These are phyloP conservation scores for Netelia inedita DNA, from an alignment of 2,888 invertebrate species.

Conservation along the genomic window DNA sequence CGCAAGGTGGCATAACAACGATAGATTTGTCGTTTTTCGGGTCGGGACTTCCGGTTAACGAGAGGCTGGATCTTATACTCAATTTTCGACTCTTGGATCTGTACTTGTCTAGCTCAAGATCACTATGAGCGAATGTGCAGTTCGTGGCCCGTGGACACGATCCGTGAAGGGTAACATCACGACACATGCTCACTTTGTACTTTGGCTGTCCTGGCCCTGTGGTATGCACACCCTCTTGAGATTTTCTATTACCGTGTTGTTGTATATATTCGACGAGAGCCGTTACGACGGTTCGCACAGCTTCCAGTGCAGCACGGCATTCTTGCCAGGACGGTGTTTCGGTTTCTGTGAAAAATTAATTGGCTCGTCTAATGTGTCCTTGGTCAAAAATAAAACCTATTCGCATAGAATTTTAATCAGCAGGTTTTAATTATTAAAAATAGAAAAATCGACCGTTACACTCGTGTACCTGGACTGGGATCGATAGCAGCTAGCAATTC, in stretches of 20 bases:
- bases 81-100: conserved; percentile 89
- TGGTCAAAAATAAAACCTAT: background rate
- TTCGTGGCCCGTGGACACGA: conserved; percentile 94
- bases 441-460: background rate
- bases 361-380: background rate
- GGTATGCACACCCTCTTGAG: conserved; percentile 87
- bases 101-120: conserved; percentile 95
- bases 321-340: conserved; percentile 88
- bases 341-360: conserved; percentile 85
- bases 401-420: too few relatives aligned
- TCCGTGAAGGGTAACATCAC: conserved; percentile 92
- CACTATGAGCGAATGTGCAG: conserved; percentile 97
- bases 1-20: conserved; percentile 73
- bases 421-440: conserved; percentile 4
- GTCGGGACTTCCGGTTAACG: conserved; percentile 76
- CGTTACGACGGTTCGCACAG: conserved; percentile 90
- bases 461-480: conserved; percentile 90
- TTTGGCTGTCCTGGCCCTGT: conserved; percentile 88
- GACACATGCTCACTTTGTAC: conserved; percentile 96
- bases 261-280: conserved; percentile 92
- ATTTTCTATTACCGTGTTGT: conserved; percentile 90
- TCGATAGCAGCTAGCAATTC: conserved; percentile 95
- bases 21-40: conserved; percentile 79
- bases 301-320: conserved; percentile 89
- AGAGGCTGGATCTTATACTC: conserved; percentile 79